Evolutionary conservation across 1,140 invertebrate species (phyloP).

Genomic region (Trichonephila inaurata): DNA sequence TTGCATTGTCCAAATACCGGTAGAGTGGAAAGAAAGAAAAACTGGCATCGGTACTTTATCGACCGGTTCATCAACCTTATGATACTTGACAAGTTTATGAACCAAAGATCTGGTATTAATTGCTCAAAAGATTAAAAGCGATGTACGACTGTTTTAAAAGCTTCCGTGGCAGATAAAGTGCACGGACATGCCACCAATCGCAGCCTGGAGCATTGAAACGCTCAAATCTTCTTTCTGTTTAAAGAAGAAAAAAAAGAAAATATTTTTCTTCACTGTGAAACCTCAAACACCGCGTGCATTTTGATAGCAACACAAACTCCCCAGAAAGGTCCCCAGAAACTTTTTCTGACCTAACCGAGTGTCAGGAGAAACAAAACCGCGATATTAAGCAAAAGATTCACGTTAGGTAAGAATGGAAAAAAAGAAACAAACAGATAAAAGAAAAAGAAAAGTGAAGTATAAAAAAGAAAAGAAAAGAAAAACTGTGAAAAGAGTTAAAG

Average conservation of each 20-base stretch:
- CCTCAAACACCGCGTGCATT: slow-evolving; percentile 42
- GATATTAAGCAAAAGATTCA: slow-evolving; percentile 13
- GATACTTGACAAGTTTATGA: too few relatives aligned
- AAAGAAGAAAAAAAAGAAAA: too few relatives aligned
- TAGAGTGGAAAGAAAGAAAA: too few relatives aligned
- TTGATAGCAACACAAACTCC: neutral
- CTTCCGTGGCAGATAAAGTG: neutral
- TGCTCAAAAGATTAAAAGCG: neutral
- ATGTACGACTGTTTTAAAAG: neutral
- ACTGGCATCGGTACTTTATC: too few relatives aligned
- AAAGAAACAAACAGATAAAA: slow-evolving; percentile 1
- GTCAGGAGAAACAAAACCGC: neutral
- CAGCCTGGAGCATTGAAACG: neutral
- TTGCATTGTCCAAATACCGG: too few relatives aligned
- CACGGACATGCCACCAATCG: neutral
- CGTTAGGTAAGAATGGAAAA: slow-evolving; percentile 19
- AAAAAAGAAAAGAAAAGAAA: neutral
- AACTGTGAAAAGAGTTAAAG: neutral
- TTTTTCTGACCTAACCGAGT: neutral
- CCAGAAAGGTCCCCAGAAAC: neutral
- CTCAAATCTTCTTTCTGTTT: slow-evolving; percentile 16
- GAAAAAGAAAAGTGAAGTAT: slow-evolving; percentile 10
- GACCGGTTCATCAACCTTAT: too few relatives aligned
- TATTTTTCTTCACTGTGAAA: neutral
- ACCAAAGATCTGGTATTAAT: slow-evolving; percentile 3